Evolutionary conservation across 2,113 vertebrate genomes (phyloP).

Genomic region (Leucoraja erinaceus): DNA sequence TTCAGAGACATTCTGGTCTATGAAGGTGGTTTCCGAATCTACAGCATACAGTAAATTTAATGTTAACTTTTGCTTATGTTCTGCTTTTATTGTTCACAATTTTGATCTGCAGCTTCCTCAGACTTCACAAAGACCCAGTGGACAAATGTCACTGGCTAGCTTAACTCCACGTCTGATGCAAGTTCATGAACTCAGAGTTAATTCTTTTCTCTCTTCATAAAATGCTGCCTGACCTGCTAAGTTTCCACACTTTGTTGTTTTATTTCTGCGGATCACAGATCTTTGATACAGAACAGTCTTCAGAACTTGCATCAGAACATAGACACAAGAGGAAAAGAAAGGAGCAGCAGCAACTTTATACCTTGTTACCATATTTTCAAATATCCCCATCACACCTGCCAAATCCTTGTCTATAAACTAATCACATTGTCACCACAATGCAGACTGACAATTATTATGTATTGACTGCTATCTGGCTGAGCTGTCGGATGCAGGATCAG

Average conservation of each 20-base stretch:
- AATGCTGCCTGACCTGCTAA: too few relatives aligned
- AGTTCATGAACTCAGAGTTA: too few relatives aligned
- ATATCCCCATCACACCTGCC: too few relatives aligned
- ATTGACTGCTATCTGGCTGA: background rate
- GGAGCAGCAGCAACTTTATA: background rate
- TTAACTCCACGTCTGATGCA: background rate
- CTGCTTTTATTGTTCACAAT: background rate
- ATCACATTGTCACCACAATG: background rate
- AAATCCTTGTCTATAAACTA: background rate
- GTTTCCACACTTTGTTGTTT: too few relatives aligned
- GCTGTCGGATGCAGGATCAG: background rate
- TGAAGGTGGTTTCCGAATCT: slow-evolving; percentile 65
- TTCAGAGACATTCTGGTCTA: slow-evolving; percentile 48
- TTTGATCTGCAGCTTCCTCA: background rate
- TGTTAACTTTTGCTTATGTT: background rate
- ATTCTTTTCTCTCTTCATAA: too few relatives aligned
- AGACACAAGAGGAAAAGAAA: background rate
- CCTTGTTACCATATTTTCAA: background rate
- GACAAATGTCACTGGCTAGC: background rate
- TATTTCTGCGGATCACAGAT: background rate
- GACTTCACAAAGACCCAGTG: background rate
- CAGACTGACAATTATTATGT: background rate
- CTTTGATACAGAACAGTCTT: background rate
- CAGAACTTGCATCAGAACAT: background rate
- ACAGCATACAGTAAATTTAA: slow-evolving; percentile 16